Evolutionary conservation across 2,888 invertebrate genomes (phyloP), one percentile per base, ranked within the genome.

Genomic region (Incurvaria masculella): DNA sequence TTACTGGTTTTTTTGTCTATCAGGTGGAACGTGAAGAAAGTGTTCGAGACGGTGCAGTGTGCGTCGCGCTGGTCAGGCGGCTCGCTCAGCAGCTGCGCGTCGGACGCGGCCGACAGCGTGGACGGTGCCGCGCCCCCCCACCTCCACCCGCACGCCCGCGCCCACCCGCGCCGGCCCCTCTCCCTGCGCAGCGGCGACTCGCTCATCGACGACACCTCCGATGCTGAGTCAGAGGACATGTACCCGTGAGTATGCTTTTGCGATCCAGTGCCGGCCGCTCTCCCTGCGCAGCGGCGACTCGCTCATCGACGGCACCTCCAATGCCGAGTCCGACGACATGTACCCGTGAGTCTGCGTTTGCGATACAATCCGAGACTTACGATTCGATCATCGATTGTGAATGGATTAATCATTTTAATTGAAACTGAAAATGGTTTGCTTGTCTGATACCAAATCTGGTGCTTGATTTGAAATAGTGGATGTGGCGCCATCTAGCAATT

Each of bases 11-110:
- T 46, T 46, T 54, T 52, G 50, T 48, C 45, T 68, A 66, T 0
- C 70, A 90, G 90, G 59, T 86, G 88, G 49, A 86, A 89, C 58
- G 94, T 89, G 73, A 89, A 90, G 65, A 91, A 91, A 67, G 90
- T 94, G 50, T 94, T 95, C 69, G 94, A 95, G 62, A 96, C 95
- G 1, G 94, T 94, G 55, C 85, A 90, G 53, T 90, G 88, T 63
- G 91, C 89, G 49, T 87, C 87, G 23, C 87, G 85, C 0, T 76
- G 75, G 75, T 75, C 75, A 23, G 71, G 64, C 21, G 65, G 64
- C 19, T 76, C 75, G 18, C 54, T 74, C 44, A 44, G 21, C 44
- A 10, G 17, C 33, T 58, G 71, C 45, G 72, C 73, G 40, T 73
- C 75, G 11, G 75, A 73, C 55, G 71, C 56, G 54, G 62, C 64